Conservation (phyloP, 2,888 invertebrate species). For the Nomada fabriciana region DNA sequence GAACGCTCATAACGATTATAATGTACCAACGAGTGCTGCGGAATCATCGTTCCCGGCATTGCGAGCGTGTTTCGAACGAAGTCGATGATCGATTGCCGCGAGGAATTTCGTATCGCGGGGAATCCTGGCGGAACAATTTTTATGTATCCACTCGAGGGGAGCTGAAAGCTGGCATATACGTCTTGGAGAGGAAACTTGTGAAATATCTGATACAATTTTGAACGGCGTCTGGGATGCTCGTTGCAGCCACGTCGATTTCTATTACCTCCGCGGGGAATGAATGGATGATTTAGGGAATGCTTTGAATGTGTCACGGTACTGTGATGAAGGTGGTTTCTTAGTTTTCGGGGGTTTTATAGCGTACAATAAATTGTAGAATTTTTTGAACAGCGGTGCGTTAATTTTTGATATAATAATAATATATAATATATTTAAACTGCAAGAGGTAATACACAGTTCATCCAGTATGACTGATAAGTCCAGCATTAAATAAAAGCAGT, state of each 20-base stretch:
- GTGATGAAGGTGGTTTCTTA: too few species aligned
- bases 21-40: slow-evolving; percentile 5
- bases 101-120: slow-evolving; percentile 3
- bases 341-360: too few species aligned
- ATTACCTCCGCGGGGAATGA: too few species aligned
- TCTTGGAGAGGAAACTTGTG: slow-evolving; percentile 15
- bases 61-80: slow-evolving; percentile 1
- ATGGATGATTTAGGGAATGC: too few species aligned
- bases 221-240: not conserved
- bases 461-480: too few species aligned
- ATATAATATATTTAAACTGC: too few species aligned
- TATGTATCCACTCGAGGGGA: not conserved
- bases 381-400: too few species aligned
- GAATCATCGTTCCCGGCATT: not conserved
- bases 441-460: too few species aligned
- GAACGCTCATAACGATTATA: slow-evolving; percentile 32
- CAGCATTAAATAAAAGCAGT: too few species aligned
- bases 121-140: slow-evolving; percentile 1
- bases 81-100: slow-evolving; percentile 27
- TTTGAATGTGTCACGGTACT: too few species aligned
- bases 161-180: not conserved
- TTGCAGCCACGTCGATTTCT: slow-evolving; percentile 10
- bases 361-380: too few species aligned
- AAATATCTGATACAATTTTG: not conserved
- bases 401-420: too few species aligned